These are phyloP conservation scores for Kradibia gibbosae DNA, from an alignment of 1,140 invertebrate species.

Conservation along the genomic window DNA sequence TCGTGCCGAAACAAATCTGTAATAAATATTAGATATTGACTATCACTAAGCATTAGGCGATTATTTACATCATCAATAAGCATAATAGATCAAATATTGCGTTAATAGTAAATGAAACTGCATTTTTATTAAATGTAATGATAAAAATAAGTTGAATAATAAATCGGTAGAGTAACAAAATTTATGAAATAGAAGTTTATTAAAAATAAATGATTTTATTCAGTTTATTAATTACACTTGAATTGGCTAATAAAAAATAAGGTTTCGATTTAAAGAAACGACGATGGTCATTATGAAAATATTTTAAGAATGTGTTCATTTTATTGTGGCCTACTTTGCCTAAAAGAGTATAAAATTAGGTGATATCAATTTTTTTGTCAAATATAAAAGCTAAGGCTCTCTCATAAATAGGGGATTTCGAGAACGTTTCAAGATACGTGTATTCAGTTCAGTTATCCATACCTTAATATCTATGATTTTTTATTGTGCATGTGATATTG, in stretches of 20 bases:
- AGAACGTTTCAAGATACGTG: conserved; percentile 2
- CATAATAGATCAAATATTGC: not conserved
- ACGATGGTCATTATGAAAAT: not conserved
- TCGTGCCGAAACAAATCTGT: not conserved
- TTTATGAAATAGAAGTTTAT: not conserved
- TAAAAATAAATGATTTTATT: not conserved
- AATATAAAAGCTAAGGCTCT: not conserved
- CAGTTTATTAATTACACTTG: not conserved
- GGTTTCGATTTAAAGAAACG: not conserved
- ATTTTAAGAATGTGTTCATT: too few relatives aligned
- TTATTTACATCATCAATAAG: too few relatives aligned
- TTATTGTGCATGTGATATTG: not conserved
- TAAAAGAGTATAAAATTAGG: too few relatives aligned
- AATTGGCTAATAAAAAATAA: not conserved
- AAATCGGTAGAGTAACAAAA: not conserved
- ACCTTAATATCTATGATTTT: not conserved
- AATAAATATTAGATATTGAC: too few relatives aligned
- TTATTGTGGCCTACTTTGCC: too few relatives aligned
- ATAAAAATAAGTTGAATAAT: not conserved
- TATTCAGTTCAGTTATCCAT: not conserved
- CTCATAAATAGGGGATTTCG: not conserved
- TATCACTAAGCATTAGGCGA: too few relatives aligned
- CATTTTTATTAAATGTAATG: not conserved
- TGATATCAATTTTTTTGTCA: not conserved
- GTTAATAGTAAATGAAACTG: not conserved